Conservation (phyloP, 1,140 invertebrate genomes). For the Neelides sp. region DNA sequence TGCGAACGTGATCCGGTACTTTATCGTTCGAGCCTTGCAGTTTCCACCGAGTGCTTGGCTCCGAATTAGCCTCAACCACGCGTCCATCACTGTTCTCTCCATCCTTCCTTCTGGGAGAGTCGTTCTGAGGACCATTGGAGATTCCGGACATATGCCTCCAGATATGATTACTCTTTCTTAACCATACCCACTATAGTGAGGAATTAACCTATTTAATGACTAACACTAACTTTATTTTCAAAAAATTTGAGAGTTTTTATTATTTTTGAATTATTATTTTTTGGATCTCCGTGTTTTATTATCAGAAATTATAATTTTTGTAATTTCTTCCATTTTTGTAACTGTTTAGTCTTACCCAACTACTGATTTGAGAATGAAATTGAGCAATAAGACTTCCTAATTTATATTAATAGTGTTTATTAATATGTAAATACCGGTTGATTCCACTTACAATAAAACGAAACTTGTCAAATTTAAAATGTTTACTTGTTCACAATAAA, state of each 20-base stretch:
- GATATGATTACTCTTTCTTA: constrained; percentile 47
- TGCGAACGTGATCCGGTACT: constrained; percentile 95
- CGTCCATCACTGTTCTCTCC: constrained; percentile 80
- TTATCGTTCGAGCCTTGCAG: constrained; percentile 84
- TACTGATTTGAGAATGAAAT: neutral
- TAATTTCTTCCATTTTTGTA: neutral
- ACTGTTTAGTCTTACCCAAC: neutral
- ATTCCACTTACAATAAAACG: too few relatives aligned
- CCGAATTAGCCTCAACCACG: constrained; percentile 76
- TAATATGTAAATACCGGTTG: too few relatives aligned
- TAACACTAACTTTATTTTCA: neutral
- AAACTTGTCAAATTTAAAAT: too few relatives aligned
- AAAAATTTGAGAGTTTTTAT: neutral
- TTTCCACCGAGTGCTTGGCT: constrained; percentile 94
- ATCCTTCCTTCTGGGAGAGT: constrained; percentile 78
- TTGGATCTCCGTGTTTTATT: neutral
- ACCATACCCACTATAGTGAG: neutral
- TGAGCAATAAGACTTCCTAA: neutral
- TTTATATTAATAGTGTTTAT: neutral
- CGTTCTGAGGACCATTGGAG: constrained; percentile 63
- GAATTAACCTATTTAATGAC: neutral
- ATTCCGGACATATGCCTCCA: constrained; percentile 75
- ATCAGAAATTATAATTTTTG: neutral
- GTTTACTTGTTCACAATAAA: too few relatives aligned
- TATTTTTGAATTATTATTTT: neutral